Percentiles rank a stretch among this genome's conserved stretches.
These are phyloP conservation scores for Cyphomyrus plagiostoma DNA, from an alignment of 2,113 vertebrate genomes.

Conservation along the genomic window DNA sequence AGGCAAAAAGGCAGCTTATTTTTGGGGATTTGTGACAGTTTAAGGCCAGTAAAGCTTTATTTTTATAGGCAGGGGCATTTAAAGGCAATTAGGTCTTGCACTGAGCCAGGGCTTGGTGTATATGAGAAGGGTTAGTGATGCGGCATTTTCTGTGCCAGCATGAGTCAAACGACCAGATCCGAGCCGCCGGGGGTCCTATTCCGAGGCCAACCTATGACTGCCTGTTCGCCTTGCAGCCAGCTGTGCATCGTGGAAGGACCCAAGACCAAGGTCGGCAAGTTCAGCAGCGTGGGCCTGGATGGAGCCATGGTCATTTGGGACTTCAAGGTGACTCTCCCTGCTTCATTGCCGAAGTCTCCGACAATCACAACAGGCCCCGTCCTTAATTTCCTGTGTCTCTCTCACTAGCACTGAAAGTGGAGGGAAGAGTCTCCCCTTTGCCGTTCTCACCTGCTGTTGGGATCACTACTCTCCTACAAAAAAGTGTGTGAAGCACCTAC, in stretches of 20 bases:
- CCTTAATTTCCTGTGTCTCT: background rate
- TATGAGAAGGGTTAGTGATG: no score
- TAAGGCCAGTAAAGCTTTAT: background rate
- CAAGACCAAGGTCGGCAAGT: constrained; percentile 51
- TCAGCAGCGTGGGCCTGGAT: constrained; percentile 64
- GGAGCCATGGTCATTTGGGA: constrained; percentile 66
- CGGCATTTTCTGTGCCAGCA: no score
- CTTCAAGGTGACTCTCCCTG: constrained; percentile 48
- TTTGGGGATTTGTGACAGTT: background rate
- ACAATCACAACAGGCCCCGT: background rate
- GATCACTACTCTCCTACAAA: background rate
- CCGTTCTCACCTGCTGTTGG: background rate
- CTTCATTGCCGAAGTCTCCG: background rate
- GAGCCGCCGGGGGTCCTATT: background rate
- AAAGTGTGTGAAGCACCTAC: background rate
- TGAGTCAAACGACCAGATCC: no score
- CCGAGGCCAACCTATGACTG: background rate
- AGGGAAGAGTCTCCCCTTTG: background rate
- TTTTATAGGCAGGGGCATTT: background rate
- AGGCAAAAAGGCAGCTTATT: background rate
- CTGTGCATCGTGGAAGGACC: constrained; percentile 49
- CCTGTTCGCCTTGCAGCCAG: constrained; percentile 39
- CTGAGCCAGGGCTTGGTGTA: background rate
- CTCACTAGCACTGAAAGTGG: background rate
- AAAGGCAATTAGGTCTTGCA: background rate